These are phyloP conservation scores for Miltochrista miniata DNA, from an alignment of 2,888 invertebrate species.

Conservation along the genomic window DNA sequence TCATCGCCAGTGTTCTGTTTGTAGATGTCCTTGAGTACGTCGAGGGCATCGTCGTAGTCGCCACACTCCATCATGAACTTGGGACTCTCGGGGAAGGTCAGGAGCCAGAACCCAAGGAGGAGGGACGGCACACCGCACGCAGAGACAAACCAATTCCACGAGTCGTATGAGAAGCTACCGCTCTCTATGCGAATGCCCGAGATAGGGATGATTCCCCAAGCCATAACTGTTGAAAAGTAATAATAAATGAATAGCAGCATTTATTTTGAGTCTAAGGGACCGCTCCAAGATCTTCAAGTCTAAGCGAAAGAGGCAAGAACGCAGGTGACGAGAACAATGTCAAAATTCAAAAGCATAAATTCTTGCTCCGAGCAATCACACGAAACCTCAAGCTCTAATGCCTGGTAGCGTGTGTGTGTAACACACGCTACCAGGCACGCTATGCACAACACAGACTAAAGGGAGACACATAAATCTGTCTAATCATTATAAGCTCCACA, in stretches of 20 bases:
- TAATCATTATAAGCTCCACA: no score
- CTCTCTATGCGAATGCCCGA: conserved; percentile 83
- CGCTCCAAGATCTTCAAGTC: no score
- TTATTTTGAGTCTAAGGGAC: no score
- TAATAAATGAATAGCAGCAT: background rate
- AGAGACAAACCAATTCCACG: conserved; percentile 92
- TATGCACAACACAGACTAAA: no score
- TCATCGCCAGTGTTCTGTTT: conserved; percentile 88
- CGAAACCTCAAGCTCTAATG: no score
- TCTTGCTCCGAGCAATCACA: no score
- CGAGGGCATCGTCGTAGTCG: conserved; percentile 89
- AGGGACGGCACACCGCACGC: conserved; percentile 89
- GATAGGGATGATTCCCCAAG: conserved; percentile 91
- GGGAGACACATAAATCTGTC: no score
- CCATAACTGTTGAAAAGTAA: conserved; percentile 82
- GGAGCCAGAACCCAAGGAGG: conserved; percentile 87
- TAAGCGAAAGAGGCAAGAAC: no score
- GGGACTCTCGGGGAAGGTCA: conserved; percentile 91
- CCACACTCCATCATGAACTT: conserved; percentile 92
- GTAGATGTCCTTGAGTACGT: conserved; percentile 87
- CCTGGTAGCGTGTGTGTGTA: no score
- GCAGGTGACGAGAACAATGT: no score
- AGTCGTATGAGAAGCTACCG: conserved; percentile 86
- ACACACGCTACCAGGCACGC: no score
- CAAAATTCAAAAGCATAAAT: no score